Conservation (phyloP, 1,140 invertebrate genomes). For the Aphidius ervi region DNA sequence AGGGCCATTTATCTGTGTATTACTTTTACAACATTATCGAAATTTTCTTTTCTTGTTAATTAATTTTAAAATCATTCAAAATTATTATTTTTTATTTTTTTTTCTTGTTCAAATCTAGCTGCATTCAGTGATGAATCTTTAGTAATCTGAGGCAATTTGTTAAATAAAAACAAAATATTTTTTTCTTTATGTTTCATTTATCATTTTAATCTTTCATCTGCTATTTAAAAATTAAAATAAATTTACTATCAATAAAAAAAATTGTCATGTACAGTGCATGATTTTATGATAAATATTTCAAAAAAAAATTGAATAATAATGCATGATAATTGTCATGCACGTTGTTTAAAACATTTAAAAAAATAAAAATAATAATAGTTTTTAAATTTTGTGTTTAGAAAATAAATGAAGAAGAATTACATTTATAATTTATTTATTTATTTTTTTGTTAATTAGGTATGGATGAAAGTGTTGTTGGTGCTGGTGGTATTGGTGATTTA, state of each 20-base stretch:
- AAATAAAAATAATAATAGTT: too few species aligned
- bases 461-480: conserved; percentile 51
- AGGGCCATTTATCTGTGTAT: too few species aligned
- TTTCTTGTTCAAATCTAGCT: conserved; percentile 33
- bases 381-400: too few species aligned
- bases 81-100: conserved; percentile 7
- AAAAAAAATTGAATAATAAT: not conserved
- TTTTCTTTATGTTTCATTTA: not conserved
- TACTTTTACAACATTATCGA: too few species aligned
- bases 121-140: conserved; percentile 48
- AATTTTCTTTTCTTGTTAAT: too few species aligned
- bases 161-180: conserved; percentile 18
- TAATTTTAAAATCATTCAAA: conserved; percentile 11
- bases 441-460: conserved; percentile 42
- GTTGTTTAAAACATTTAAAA: too few species aligned
- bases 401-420: too few species aligned
- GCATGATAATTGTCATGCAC: too few species aligned
- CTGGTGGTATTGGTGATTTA: conserved; percentile 57
- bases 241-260: conserved; percentile 8
- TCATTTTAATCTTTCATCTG: conserved; percentile 21
- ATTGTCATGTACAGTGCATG: too few species aligned
- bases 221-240: conserved; percentile 23
- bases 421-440: conserved; percentile 20
- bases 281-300: not conserved
- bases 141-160: conserved; percentile 53